These are phyloP conservation scores for Anguilla japonica DNA, from an alignment of 2,113 vertebrate species.

Conservation along the genomic window DNA sequence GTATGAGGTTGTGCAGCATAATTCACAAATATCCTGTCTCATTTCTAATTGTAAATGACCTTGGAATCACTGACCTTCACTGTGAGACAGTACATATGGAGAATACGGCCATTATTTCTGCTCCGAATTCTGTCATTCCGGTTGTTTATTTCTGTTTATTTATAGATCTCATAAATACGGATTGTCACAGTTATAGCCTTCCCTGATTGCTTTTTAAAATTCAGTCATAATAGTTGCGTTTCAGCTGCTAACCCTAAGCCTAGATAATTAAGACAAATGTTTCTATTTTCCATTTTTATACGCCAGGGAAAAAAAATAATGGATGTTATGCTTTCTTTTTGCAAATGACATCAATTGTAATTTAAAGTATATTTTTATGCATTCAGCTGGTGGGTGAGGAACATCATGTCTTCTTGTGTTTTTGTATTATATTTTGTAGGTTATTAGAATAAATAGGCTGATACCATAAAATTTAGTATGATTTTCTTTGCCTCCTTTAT, in stretches of 20 bases:
- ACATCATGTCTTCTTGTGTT: not conserved
- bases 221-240: not conserved
- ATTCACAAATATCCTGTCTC: not conserved
- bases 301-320: not conserved
- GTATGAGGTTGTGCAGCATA: not conserved
- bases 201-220: not conserved
- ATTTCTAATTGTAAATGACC: not conserved
- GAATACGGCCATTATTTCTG: not conserved
- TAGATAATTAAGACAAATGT: not conserved
- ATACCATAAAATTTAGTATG: not conserved
- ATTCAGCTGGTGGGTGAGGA: not conserved
- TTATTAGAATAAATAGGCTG: not conserved
- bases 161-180: constrained; percentile 2
- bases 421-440: not conserved
- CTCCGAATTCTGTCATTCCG: not conserved
- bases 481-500: not conserved
- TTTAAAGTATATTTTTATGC: not conserved
- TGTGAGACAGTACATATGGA: not conserved
- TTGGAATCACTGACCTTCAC: not conserved
- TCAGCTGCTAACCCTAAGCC: not conserved
- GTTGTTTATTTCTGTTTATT: not conserved
- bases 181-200: not conserved
- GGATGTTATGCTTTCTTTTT: not conserved
- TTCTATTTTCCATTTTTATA: not conserved
- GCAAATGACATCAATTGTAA: not conserved